Conservation (phyloP, 2,113 vertebrate species). For the Lepus europaeus region DNA sequence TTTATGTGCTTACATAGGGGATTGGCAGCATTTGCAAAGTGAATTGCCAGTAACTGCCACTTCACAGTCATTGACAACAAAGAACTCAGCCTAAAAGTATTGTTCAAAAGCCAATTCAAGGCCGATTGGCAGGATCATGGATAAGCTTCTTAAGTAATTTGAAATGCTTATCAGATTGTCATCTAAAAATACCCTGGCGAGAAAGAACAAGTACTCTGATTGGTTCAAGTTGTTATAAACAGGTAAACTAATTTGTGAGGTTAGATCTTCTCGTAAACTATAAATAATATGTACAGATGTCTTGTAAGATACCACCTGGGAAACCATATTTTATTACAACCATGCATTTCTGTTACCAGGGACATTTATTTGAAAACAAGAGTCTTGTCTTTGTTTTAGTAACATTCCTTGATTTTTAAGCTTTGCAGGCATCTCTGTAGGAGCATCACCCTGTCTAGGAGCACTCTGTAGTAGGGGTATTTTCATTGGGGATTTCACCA, state of each 20-base stretch:
- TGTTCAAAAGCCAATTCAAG: background rate
- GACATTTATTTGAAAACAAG: constrained; percentile 30
- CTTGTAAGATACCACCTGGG: background rate
- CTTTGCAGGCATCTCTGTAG: background rate
- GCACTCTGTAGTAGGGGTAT: background rate
- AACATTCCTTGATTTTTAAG: background rate
- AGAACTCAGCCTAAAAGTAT: background rate
- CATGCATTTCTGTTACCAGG: background rate
- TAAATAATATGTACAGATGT: fast-evolving
- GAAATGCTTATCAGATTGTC: background rate
- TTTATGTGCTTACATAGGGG: constrained; percentile 72
- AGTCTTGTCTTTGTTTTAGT: constrained; percentile 53
- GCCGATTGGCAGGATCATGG: background rate
- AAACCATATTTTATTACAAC: background rate
- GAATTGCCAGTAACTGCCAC: constrained; percentile 6
- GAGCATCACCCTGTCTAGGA: background rate
- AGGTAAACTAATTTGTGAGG: background rate
- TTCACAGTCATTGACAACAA: background rate
- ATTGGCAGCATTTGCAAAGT: constrained; percentile 62
- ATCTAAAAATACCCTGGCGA: constrained; percentile 41
- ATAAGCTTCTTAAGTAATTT: constrained; percentile 16
- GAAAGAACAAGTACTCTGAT: background rate
- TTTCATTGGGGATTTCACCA: background rate
- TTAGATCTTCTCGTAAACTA: background rate
- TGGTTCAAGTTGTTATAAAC: background rate